Percentiles rank a stretch among this genome's conserved stretches.
Evolutionary conservation across 1,140 invertebrate genomes (phyloP).

Genomic region (Hylyphantes graminicola): DNA sequence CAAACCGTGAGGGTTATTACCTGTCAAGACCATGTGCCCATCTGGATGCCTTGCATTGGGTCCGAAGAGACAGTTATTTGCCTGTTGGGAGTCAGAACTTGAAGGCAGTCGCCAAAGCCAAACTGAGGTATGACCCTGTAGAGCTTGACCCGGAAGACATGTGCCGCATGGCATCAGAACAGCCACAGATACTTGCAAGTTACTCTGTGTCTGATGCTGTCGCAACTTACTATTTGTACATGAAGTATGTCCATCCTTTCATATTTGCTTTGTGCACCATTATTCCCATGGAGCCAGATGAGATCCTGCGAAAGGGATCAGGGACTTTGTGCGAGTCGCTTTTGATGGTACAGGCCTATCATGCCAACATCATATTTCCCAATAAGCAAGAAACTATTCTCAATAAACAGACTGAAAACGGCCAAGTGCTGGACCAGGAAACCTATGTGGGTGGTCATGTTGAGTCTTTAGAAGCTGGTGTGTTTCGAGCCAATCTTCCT

Average conservation of each 20-base stretch:
- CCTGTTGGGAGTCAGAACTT: constrained; percentile 97
- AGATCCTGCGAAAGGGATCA: constrained; percentile 96
- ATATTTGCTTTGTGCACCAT: constrained; percentile 99
- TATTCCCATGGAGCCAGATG: constrained; percentile 98
- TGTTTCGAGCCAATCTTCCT: constrained; percentile 96
- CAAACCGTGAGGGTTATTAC: constrained; percentile 86
- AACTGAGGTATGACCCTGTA: constrained; percentile 96
- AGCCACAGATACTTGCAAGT: constrained; percentile 91
- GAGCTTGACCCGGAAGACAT: constrained; percentile 99
- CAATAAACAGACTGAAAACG: constrained; percentile 91
- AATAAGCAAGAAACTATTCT: constrained; percentile 93
- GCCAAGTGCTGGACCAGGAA: constrained; percentile 94
- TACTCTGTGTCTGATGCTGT: constrained; percentile 99
- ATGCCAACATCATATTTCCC: constrained; percentile 96
- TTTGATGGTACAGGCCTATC: constrained; percentile 97
- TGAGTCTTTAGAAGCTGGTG: constrained; percentile 96
- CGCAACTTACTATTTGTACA: constrained; percentile 98
- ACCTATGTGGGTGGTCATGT: constrained; percentile 99
- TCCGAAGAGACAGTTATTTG: constrained; percentile 95
- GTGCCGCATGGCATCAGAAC: constrained; percentile 93
- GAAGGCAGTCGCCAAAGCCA: constrained; percentile 98
- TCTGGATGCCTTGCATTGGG: constrained; percentile 93
- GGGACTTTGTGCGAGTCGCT: constrained; percentile 97
- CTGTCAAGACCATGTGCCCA: constrained; percentile 88
- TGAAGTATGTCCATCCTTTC: constrained; percentile 99